Base-by-base conservation (phyloP, 2,888 invertebrate species). In the Parthenolecanium corni region DNA sequence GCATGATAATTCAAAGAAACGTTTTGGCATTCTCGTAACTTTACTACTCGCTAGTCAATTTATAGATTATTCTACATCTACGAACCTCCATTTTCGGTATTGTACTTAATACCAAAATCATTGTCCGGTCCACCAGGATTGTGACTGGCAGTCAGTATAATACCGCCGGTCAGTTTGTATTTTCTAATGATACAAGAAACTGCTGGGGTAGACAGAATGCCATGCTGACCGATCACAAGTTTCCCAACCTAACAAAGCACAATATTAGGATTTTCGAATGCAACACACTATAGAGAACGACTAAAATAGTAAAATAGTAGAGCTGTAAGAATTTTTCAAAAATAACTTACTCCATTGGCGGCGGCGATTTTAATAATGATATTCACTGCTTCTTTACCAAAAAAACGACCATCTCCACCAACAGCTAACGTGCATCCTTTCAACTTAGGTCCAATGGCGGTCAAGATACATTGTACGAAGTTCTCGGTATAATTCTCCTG, bases 101-200 rank as follows among this genome's bases (percentile, higher is more conserved):
- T 99, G 76, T 90, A 98, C 76, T 99, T 99, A 70, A 99, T 96
- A 56, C 98, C 98, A 74, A 98, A 99, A 76, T 99, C 98, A 67
- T 89, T 89, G 72, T 94, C 82, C 5, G 92, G 91, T 38, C 98
- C 98, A 61, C 98, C 98, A 1, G 98, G 98, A 76, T 99, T 99
- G 76, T 99, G 98, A 16, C 95, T 95, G 0, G 98, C 98, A 0
- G 98, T 99, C 46, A 98, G 78, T 44, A 99, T 88, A 69, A 99
- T 96, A 14, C 97, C 98, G 68, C 96, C 96, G 80, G 74, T 67
- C 36, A 89, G 84, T 71, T 86, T 83, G 70, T 86, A 82, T 73
- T 90, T 86, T 63, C 97, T 82, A 71, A 99, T 98, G 65, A 97
- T 78, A 71, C 86, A 85, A 1, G 98, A 98, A 0, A 96, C 92